Percentiles rank a stretch among this genome's conserved stretches.
Evolutionary conservation across 2,888 invertebrate genomes (phyloP).

Genomic region (Eurytoma adleriae): DNA sequence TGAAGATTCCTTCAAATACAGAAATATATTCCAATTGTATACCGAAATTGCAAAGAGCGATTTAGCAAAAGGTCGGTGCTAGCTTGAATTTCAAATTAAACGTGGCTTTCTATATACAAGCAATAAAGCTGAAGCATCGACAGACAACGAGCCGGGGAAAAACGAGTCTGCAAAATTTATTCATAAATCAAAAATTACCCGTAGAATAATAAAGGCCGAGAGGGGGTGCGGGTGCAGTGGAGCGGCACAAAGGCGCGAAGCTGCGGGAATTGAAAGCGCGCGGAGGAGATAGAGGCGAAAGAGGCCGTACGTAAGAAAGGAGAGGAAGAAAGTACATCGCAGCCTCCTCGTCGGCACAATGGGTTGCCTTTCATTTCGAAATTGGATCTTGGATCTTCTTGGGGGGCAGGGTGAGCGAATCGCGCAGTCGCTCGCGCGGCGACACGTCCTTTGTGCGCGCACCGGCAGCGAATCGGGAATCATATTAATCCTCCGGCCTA

Average conservation of each 20-base stretch:
- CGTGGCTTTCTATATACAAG: too few relatives aligned
- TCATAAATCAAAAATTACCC: conserved; percentile 28
- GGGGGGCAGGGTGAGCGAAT: background rate
- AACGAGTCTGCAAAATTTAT: conserved; percentile 37
- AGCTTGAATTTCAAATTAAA: too few relatives aligned
- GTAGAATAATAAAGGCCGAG: conserved; percentile 14
- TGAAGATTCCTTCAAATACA: background rate
- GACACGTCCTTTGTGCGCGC: conserved; percentile 31
- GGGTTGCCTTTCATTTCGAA: conserved; percentile 46
- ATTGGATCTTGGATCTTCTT: conserved; percentile 44
- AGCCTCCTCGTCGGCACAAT: conserved; percentile 14
- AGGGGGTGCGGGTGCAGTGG: background rate
- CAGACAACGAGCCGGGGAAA: too few relatives aligned
- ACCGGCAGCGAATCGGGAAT: conserved; percentile 35
- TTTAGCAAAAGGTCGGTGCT: too few relatives aligned
- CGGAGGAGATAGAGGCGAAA: background rate
- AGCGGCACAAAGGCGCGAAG: background rate
- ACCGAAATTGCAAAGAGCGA: too few relatives aligned
- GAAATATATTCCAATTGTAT: background rate
- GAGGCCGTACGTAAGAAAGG: conserved; percentile 28
- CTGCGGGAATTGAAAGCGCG: conserved; percentile 31
- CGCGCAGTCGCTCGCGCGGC: background rate
- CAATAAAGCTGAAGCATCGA: too few relatives aligned
- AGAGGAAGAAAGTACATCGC: conserved; percentile 43
- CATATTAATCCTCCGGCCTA: conserved; percentile 31